These are phyloP conservation scores for Amphipyra berbera DNA, from an alignment of 2,888 invertebrate species.

Conservation along the genomic window DNA sequence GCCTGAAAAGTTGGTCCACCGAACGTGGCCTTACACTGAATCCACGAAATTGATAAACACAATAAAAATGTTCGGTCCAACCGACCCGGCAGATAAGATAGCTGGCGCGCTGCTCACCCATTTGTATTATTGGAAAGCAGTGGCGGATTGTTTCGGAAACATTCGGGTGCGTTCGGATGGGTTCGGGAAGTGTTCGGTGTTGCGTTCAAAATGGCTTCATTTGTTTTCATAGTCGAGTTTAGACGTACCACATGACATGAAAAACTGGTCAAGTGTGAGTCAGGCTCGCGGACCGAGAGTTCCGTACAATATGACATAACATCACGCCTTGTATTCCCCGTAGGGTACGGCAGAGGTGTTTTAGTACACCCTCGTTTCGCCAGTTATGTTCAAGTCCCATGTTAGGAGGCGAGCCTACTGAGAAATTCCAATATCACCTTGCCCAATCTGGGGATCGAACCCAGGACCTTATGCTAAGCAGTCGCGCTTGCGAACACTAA, in stretches of 20 bases:
- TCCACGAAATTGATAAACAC: conserved; percentile 40
- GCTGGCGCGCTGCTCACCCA: conserved; percentile 20
- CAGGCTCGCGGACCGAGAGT: too few relatives aligned
- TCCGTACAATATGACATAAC: too few relatives aligned
- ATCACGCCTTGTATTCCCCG: too few relatives aligned
- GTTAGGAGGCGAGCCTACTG: too few relatives aligned
- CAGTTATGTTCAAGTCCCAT: too few relatives aligned
- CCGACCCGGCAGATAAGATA: conserved; percentile 33
- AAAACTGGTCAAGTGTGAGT: too few relatives aligned
- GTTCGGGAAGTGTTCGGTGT: neutral
- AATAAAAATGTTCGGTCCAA: conserved; percentile 34
- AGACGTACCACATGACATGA: neutral
- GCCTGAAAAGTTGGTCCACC: conserved; percentile 3
- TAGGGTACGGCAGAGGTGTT: too few relatives aligned
- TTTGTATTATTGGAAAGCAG: conserved; percentile 36
- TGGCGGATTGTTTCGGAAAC: conserved; percentile 11
- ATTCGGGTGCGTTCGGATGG: conserved; percentile 18
- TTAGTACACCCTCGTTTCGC: too few relatives aligned
- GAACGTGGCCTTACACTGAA: neutral
- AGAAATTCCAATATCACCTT: too few relatives aligned
- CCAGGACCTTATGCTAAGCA: too few relatives aligned
- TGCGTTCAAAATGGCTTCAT: neutral
- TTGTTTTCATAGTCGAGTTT: neutral
- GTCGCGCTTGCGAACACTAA: too few relatives aligned
- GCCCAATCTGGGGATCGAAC: too few relatives aligned